Base-by-base conservation (phyloP, 2,797 vertebrate genomes). In the Decapterus maruadsi region DNA sequence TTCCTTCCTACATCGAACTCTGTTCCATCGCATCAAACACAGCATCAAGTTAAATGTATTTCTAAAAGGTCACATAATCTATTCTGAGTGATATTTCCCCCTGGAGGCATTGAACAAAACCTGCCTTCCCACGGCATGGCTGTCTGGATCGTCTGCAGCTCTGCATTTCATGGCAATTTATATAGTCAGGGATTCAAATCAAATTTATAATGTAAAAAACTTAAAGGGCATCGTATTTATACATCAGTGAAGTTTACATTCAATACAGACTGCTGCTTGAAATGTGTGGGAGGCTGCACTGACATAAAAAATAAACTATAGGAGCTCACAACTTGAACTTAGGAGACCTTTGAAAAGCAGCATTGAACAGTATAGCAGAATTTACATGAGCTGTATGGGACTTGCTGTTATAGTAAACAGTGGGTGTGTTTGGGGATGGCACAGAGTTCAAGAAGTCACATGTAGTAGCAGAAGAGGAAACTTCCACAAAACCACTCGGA, bases 271-370 rank as follows among this genome's bases (percentile, higher is more conserved):
- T 26, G 26, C 1, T 26, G 26, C 26, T 26, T 26, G 26, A 58
- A 31, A n/a, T 62, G 42, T 22, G 22, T 1, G 34, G 19, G 6
- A 43, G 55, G 22, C 12, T 51, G 42, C 3, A 26, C 43, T 13
- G 40, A 43, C 36, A 62, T 36, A 55, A 38, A 13, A 19, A 31
- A 20, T 1, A 63, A 42, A 59, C n/a, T 17, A 58, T 17, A 58
- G 71, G 63, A 81, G 82, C 65, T 67, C 46, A 48, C 40, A 20
- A 62, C 14, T 17, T 74, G 19, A 85, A 82, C 86, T 63, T 85
- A 77, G 46, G 66, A 70, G 45, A 74, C 43, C 57, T 38, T 36
- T 36, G 26, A 26, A 36, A 10, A 54, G 40, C 65, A 68, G 34
- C 34, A 36, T 8, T 8, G 7, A 8, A 36, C 34, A 8, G 34